These are phyloP conservation scores for Psittacara wagleri DNA, from an alignment of 2,113 vertebrate genomes.

Conservation along the genomic window DNA sequence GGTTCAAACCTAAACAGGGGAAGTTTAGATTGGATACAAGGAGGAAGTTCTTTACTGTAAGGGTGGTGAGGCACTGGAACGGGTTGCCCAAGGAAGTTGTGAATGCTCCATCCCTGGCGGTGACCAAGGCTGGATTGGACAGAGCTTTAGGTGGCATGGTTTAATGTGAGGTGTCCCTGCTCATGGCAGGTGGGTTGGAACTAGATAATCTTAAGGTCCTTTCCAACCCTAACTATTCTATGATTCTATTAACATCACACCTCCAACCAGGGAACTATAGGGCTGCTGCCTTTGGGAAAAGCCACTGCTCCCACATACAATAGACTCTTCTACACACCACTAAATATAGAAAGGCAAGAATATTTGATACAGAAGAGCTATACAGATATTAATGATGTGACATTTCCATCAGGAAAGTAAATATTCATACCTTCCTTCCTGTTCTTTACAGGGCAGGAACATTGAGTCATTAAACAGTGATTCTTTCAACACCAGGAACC, in stretches of 20 bases:
- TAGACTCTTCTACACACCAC: background rate
- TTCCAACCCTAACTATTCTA: too few relatives aligned
- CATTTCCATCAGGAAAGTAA: background rate
- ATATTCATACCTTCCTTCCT: constrained; percentile 13
- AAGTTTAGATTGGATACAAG: too few relatives aligned
- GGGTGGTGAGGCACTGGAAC: too few relatives aligned
- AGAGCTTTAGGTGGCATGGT: too few relatives aligned
- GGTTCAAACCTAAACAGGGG: too few relatives aligned
- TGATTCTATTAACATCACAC: background rate
- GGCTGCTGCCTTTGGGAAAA: background rate
- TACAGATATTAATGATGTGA: background rate
- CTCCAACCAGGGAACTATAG: background rate
- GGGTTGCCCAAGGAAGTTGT: too few relatives aligned
- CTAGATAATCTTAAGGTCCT: too few relatives aligned
- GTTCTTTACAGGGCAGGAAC: background rate
- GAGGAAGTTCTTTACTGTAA: too few relatives aligned
- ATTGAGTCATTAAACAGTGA: background rate
- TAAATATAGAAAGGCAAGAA: constrained; percentile 1
- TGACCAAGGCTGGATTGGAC: too few relatives aligned
- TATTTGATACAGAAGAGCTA: background rate
- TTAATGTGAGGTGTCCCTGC: too few relatives aligned
- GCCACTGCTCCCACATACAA: background rate
- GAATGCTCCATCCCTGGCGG: too few relatives aligned
- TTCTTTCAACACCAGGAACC: background rate
- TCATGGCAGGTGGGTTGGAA: too few relatives aligned